These are phyloP conservation scores for Diorhabda sublineata DNA, from an alignment of 1,140 invertebrate genomes.

Conservation along the genomic window DNA sequence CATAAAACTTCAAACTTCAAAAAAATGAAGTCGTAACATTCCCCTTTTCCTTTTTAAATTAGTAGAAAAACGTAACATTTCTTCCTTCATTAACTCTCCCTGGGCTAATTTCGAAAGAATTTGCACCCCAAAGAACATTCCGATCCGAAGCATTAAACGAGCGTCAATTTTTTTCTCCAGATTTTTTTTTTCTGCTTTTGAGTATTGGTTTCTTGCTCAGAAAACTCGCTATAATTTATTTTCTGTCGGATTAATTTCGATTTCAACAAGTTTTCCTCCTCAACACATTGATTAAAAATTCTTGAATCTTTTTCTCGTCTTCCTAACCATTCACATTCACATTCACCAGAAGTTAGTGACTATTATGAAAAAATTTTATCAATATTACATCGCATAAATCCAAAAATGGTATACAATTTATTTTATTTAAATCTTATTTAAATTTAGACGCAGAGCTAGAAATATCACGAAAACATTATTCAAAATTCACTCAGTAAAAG, in stretches of 20 bases:
- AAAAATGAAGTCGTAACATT: constrained; percentile 39
- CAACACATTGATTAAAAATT: constrained; percentile 34
- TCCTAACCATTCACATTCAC: no score
- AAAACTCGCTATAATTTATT: constrained; percentile 22
- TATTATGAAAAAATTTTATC: no score
- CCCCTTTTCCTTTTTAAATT: constrained; percentile 41
- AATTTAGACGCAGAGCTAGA: no score
- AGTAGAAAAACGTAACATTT: constrained; percentile 45
- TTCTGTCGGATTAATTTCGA: constrained; percentile 32
- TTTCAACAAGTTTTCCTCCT: constrained; percentile 29
- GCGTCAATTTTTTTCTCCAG: constrained; percentile 25
- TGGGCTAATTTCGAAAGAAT: constrained; percentile 45
- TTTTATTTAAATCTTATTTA: no score
- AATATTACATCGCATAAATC: no score
- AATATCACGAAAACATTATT: no score
- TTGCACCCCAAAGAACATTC: constrained; percentile 44
- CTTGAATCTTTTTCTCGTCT: constrained; percentile 25
- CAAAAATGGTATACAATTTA: no score
- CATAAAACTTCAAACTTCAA: constrained; percentile 35
- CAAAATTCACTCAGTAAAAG: no score
- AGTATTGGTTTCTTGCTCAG: constrained; percentile 22
- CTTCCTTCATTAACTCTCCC: constrained; percentile 45
- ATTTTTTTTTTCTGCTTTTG: constrained; percentile 19
- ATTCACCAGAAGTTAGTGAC: no score
- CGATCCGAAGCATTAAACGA: constrained; percentile 40